These are phyloP conservation scores for Loris lydekkerianus DNA, from an alignment of 2,797 vertebrate genomes.

Conservation along the genomic window DNA sequence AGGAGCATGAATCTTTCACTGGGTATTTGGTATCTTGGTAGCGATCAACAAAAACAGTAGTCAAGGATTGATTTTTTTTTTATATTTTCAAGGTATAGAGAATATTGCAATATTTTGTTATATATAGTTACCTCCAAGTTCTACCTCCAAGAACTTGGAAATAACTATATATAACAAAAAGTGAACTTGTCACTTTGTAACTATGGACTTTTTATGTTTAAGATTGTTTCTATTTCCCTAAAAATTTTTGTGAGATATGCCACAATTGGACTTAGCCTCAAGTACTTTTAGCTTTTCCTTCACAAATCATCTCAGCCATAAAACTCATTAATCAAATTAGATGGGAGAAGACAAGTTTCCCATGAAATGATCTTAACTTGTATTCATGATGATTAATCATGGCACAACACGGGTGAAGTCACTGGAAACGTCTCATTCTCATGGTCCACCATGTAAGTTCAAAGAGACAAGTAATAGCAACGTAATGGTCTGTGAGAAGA, in stretches of 20 bases:
- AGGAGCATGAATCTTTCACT: neutral
- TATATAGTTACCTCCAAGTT: neutral
- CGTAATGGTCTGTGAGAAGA: slow-evolving; percentile 17
- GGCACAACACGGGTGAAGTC: neutral
- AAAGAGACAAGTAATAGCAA: slow-evolving; percentile 38
- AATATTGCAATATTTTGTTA: neutral
- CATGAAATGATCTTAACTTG: slow-evolving; percentile 60
- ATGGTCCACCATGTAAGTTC: slow-evolving; percentile 34
- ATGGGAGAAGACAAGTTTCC: slow-evolving; percentile 62
- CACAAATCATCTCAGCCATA: slow-evolving; percentile 62
- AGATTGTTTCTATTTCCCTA: neutral
- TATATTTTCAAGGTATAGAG: slow-evolving; percentile 26
- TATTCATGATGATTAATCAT: slow-evolving; percentile 71
- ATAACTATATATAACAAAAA: no score
- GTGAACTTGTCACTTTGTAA: slow-evolving; percentile 6
- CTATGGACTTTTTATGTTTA: neutral
- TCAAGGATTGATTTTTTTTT: neutral
- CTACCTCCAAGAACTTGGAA: no score
- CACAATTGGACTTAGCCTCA: neutral
- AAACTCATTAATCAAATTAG: slow-evolving; percentile 77
- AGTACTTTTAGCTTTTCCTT: slow-evolving; percentile 67
- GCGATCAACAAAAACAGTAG: neutral
- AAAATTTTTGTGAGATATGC: neutral
- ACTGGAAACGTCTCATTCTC: slow-evolving; percentile 53
- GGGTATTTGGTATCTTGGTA: neutral